Base-by-base conservation (phyloP, 2,888 invertebrate genomes). In the Heliconius sara region DNA sequence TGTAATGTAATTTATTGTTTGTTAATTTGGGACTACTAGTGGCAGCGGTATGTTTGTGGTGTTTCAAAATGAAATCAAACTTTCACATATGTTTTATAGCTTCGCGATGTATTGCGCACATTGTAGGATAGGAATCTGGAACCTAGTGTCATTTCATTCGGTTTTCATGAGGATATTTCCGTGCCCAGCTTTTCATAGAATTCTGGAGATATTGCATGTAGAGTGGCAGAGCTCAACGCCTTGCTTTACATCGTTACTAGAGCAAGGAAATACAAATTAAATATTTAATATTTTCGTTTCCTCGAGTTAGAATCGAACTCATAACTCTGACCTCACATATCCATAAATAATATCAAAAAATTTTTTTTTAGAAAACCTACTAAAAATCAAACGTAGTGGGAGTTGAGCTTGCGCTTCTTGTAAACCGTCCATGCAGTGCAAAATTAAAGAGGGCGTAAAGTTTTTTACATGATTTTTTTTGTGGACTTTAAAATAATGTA, bases 1-100 rank as follows among this genome's bases (percentile, higher is more conserved):
- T 30, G 9, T 34, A 73, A 34, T 60, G 30, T 73, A 16, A 73
- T 73, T 73, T 73, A 30, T 73, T 60, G 57, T 57, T 22, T n/a
- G 57, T 47, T 22, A 19, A 12, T 34, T 3, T 5, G 52, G 57
- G 25, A 27, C 22, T 57, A 30, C 30, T 72, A 70, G 43, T 47
- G 25, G 43, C 3, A 16, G 43, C 7, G 25, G 13, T 25, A 47
- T 43, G 16, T 47, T 27, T 27, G 43, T 43, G 43, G 10, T 13
- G 5, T n/a, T 12, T 65, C 60, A 60, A n/a, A 60, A n/a, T 60
- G 3, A n/a, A n/a, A 60, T 60, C 10, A 60, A 60, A 60, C 0
- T 10, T 60, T n/a, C 3, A 60, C 60, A 60, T 19, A 19, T 19
- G 19, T 19, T 52, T 19, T 52, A 52, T 52, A 60, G n/a, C n/a